Conservation (phyloP, 2,888 invertebrate genomes). For the Malachius bipustulatus region DNA sequence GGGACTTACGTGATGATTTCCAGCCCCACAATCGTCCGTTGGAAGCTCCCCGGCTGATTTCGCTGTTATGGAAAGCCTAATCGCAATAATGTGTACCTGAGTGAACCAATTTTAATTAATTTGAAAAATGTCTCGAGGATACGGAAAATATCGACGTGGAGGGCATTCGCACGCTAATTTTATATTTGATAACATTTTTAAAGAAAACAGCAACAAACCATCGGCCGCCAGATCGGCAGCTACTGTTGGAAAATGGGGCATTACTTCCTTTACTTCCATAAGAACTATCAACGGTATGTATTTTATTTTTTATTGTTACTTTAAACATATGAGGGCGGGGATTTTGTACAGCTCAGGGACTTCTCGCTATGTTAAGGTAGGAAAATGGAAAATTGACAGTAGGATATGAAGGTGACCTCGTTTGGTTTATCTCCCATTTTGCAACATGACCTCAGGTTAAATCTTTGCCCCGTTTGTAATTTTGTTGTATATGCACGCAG, state of each 20-base stretch:
- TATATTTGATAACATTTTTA: constrained; percentile 52
- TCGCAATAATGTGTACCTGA: neutral
- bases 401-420: no score
- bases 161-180: constrained; percentile 41
- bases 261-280: constrained; percentile 85
- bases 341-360: no score
- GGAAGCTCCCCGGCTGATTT: no score
- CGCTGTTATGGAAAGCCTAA: no score
- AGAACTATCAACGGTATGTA: constrained; percentile 62
- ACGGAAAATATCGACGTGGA: constrained; percentile 38
- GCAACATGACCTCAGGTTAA: no score
- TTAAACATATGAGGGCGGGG: no score
- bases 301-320: no score
- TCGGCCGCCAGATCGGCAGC: constrained; percentile 82
- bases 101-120: neutral
- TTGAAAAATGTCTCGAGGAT: constrained; percentile 36
- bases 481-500: constrained; percentile 14
- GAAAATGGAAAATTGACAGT: no score
- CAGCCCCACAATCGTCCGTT: no score
- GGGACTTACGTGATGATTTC: no score
- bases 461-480: constrained; percentile 7
- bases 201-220: constrained; percentile 76
- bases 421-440: no score
- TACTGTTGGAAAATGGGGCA: constrained; percentile 88
- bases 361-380: no score